Evolutionary conservation across 2,797 vertebrate genomes (phyloP).

Genomic region (Varecia variegata): DNA sequence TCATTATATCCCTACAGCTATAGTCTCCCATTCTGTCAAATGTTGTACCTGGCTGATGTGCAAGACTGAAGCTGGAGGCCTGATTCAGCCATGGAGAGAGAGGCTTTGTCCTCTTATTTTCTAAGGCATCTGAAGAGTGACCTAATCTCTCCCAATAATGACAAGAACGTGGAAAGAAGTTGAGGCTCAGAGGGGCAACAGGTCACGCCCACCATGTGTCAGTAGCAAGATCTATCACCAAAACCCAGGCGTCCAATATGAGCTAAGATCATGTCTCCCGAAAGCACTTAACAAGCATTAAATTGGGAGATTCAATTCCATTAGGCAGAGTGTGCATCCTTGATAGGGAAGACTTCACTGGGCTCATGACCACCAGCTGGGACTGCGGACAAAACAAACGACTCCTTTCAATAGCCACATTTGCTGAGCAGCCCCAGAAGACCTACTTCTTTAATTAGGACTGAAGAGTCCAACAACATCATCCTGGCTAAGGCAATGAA

Average conservation of each 20-base stretch:
- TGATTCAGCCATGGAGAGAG: not conserved
- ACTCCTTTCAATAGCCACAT: not conserved
- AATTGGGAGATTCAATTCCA: not conserved
- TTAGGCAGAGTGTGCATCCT: not conserved
- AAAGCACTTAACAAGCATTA: not conserved
- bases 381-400: not conserved
- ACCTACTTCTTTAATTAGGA: not conserved
- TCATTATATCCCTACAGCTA: not conserved
- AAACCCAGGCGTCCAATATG: not conserved
- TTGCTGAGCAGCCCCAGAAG: not conserved
- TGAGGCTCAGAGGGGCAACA: not conserved
- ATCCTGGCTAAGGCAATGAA: too few relatives aligned
- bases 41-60: not conserved
- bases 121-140: not conserved
- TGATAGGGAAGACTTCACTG: not conserved
- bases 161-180: not conserved
- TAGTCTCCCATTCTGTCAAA: not conserved
- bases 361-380: not conserved
- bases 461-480: not conserved
- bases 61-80: not conserved
- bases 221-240: not conserved
- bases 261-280: not conserved
- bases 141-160: not conserved
- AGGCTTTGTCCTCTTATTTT: not conserved
- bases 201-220: not conserved